Conservation (phyloP, 2,113 vertebrate genomes). For the Nycticryphes semicollaris region DNA sequence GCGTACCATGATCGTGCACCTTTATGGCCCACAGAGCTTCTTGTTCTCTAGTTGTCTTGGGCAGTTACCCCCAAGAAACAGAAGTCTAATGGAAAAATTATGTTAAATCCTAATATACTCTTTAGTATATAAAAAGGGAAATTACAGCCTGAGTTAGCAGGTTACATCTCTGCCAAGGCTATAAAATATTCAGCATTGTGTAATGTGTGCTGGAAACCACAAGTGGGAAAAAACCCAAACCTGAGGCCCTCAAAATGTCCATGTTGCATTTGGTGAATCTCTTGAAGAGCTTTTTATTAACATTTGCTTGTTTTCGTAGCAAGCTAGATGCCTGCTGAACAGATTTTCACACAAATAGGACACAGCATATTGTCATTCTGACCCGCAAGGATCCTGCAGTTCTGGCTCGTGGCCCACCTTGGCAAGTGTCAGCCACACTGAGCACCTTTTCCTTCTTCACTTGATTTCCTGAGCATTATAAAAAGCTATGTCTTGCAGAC, state of each 20-base stretch:
- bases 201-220: not conserved
- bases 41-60: not conserved
- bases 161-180: not conserved
- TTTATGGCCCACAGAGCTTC: accelerated
- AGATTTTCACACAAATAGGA: slow-evolving; percentile 8
- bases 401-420: not conserved
- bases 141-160: not conserved
- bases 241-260: not conserved
- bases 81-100: not conserved
- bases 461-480: not conserved
- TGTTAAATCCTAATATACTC: not conserved
- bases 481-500: not conserved
- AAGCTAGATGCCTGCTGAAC: not conserved
- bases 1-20: not conserved
- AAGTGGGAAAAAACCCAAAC: not conserved
- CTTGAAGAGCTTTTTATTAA: not conserved
- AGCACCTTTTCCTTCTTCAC: not conserved
- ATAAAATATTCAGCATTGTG: not conserved
- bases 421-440: not conserved
- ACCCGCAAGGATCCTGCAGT: not conserved
- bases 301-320: not conserved
- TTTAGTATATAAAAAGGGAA: not conserved
- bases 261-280: not conserved
- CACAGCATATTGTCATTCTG: not conserved
- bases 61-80: not conserved